Base-by-base conservation (phyloP, 2,113 vertebrate species). In the Orcinus orca region DNA sequence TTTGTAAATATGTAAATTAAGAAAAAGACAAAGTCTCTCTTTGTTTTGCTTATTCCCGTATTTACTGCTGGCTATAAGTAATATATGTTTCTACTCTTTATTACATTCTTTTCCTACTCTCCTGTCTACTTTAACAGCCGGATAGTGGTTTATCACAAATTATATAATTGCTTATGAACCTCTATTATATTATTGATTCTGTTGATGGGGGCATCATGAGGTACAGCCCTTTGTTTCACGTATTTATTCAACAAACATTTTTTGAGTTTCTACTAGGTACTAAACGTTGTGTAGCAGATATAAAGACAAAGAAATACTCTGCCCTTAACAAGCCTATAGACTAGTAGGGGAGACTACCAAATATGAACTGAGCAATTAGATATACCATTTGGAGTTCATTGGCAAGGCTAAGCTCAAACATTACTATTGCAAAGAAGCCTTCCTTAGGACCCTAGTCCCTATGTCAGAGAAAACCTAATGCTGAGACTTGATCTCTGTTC, bases 1-100 rank as follows among this genome's bases (percentile, higher is more conserved):
- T 77, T 93, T 83, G 41, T 90, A 44, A 81, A 76, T 79, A 47
- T 62, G 8, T 83, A 92, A 88, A 55, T 88, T 68, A 92, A 95
- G n/a, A 79, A 41, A 70, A 36, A 80, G 63, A 88, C 87, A 4
- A 15, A 53, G n/a, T 90, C 26, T 81, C 31, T 23, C 15, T 58
- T 82, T 86, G 33, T 88, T 92, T 96, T 90, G 44, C 26, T 89
- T 92, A 41, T 79, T 79, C 14, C 86, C 38, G 5, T 93, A 36
- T 90, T 82, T 77, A 76, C 20, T 90, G 12, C 44, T 77, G 47
- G 25, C 8, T 94, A 1, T 94, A 81, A 47, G 25, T 82, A 77
- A 63, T 70, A 41, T 18, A 55, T 96, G 26, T 31, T 47, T 88
- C 62, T 50, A 11, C 1, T 47, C 11, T 60, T 38, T 93, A 25